Evolutionary conservation across 2,797 vertebrate species (phyloP), one percentile per base, ranked within the genome.

Genomic region (Dermochelys coriacea): DNA sequence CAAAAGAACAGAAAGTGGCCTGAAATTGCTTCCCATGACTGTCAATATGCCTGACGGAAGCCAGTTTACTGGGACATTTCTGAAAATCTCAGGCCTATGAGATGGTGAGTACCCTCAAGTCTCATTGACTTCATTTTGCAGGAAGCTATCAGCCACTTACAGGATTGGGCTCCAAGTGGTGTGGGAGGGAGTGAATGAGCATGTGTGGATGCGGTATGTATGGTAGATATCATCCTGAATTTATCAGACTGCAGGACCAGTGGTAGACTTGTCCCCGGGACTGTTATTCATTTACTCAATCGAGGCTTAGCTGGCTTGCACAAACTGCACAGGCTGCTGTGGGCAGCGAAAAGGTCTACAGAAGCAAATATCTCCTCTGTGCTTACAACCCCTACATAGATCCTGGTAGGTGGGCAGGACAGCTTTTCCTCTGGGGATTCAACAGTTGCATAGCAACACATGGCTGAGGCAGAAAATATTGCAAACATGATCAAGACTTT

Each of bases 151-250:
- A 7, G 10, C 71, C 83, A 18, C 27, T 5, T 1, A 74, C 52
- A 3, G 0, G 5, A 18, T 3, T 5, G 11, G 4, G 1, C 47
- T 21, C 50, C 47, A 5, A 89, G 25, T 2, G 37, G 6, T 10
- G 15, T 4, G 45, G 25, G 74, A 49, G 14, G 29, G 3, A 15
- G 45, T 7, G 4, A 27, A 86, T 11, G 3, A 34, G 59, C 31
- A 61, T 31, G 1, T 3, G 31, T 18, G 45, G 0, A 1, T 83
- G 4, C 78, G 54, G n/a, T 50, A 5, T 21, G n/a, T 3, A 34
- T 74, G 51, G 5, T 7, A 8, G 16, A 5, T 31, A 71, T 12
- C 86, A 47, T 4, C 54, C 45, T 49, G 41, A 12, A 54, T 89
- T n/a, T 52, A n/a, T 37, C 64, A 12, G 47, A 45, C 52, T 75